These are phyloP conservation scores for Drosophila antonietae DNA, from an alignment of 2,888 invertebrate genomes.

Conservation along the genomic window DNA sequence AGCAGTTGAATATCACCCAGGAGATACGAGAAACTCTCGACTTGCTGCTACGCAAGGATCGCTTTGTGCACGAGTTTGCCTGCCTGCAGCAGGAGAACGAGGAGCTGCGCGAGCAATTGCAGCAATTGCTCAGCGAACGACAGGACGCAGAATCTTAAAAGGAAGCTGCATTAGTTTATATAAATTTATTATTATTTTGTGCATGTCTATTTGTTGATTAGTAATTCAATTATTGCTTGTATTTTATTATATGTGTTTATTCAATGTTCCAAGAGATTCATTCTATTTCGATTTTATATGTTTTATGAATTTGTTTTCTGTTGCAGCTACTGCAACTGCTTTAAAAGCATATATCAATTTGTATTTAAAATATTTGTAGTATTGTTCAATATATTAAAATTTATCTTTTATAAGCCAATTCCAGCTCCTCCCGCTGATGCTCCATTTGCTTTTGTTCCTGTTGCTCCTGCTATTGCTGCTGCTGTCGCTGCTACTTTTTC, in stretches of 20 bases:
- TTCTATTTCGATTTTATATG: neutral
- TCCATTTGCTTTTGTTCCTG: neutral
- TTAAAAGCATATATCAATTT: neutral
- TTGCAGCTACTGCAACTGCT: slow-evolving; percentile 22
- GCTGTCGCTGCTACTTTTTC: neutral
- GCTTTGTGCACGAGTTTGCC: slow-evolving; percentile 79
- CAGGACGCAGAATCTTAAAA: slow-evolving; percentile 4
- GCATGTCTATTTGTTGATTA: slow-evolving; percentile 4
- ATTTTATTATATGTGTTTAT: neutral
- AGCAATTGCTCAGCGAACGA: slow-evolving; percentile 44
- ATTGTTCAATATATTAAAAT: neutral
- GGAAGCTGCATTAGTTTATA: neutral
- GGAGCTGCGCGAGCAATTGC: slow-evolving; percentile 67
- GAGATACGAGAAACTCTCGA: slow-evolving; percentile 75
- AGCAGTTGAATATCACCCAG: slow-evolving; percentile 65
- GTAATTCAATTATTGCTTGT: neutral
- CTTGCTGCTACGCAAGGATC: slow-evolving; percentile 77
- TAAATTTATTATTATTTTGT: neutral
- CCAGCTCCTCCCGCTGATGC: slow-evolving; percentile 9
- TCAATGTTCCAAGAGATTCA: neutral
- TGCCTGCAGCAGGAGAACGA: slow-evolving; percentile 81
- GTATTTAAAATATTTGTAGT: neutral
- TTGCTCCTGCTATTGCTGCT: neutral
- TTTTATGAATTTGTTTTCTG: slow-evolving; percentile 29
- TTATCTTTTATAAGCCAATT: slow-evolving; percentile 27